These are phyloP conservation scores for Temnothorax ravouxi DNA, from an alignment of 2,888 invertebrate species.

Conservation along the genomic window DNA sequence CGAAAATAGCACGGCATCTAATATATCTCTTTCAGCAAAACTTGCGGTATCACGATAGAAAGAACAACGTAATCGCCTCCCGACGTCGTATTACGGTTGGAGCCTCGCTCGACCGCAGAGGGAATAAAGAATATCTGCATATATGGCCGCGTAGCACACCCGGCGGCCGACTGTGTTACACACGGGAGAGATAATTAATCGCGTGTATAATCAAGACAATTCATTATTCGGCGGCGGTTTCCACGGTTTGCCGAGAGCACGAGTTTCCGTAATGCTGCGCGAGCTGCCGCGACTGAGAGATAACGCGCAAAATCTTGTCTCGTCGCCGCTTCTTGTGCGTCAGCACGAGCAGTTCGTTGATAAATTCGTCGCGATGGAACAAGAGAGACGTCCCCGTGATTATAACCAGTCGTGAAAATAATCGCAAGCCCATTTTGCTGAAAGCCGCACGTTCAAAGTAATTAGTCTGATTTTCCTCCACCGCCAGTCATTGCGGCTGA, in stretches of 20 bases:
- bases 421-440: constrained; percentile 76
- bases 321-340: constrained; percentile 42
- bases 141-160: neutral
- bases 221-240: constrained; percentile 50
- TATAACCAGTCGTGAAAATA: constrained; percentile 72
- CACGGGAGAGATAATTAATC: constrained; percentile 39
- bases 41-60: constrained; percentile 23
- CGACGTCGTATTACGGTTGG: constrained; percentile 28
- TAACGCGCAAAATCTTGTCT: constrained; percentile 47
- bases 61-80: constrained; percentile 11
- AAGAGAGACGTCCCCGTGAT: constrained; percentile 58
- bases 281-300: constrained; percentile 34
- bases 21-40: constrained; percentile 35
- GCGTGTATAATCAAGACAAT: constrained; percentile 54
- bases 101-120: constrained; percentile 13
- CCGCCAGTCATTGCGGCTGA: constrained; percentile 56
- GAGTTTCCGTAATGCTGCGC: constrained; percentile 33
- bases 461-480: constrained; percentile 78
- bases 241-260: constrained; percentile 34
- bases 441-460: constrained; percentile 77
- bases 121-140: constrained; percentile 51
- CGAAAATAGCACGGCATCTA: constrained; percentile 14
- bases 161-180: constrained; percentile 1
- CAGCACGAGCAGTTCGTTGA: constrained; percentile 40
- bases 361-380: constrained; percentile 34